Percentiles rank a stretch among this genome's conserved stretches.
These are phyloP conservation scores for Centroberyx gerrardi DNA, from an alignment of 2,797 vertebrate genomes.

Conservation along the genomic window DNA sequence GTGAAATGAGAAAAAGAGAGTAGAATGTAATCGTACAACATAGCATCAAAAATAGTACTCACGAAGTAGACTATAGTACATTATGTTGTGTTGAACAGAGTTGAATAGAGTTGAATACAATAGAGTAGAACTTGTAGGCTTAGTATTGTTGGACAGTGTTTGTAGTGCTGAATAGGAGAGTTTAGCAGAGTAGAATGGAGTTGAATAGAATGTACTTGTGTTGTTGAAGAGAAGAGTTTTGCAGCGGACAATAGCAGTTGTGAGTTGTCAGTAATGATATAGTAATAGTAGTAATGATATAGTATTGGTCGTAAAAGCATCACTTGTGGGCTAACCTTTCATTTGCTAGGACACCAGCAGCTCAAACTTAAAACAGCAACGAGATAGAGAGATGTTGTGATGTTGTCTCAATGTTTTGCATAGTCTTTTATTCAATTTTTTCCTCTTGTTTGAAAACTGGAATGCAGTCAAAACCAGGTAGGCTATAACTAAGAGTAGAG, in stretches of 20 bases:
- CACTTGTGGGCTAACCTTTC: conserved; percentile 27
- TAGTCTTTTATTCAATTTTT: background rate
- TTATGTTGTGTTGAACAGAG: too few relatives aligned
- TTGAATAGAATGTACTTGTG: background rate
- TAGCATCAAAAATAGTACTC: too few relatives aligned
- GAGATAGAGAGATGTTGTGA: background rate
- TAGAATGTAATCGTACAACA: background rate
- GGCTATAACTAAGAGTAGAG: background rate
- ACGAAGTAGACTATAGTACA: too few relatives aligned
- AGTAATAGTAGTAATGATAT: conserved; percentile 54
- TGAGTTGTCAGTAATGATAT: conserved; percentile 55
- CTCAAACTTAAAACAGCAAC: conserved; percentile 21
- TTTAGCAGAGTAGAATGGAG: background rate
- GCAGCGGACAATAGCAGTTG: conserved; percentile 36
- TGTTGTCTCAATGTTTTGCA: background rate
- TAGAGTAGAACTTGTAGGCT: background rate
- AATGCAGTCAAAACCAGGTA: conserved; percentile 21
- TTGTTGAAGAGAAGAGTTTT: conserved; percentile 24
- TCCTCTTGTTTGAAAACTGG: background rate
- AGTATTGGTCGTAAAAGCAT: conserved; percentile 37
- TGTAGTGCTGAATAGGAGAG: background rate
- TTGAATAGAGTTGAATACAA: background rate
- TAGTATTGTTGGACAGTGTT: background rate
- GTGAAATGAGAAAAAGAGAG: background rate
- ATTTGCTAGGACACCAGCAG: conserved; percentile 37